Conservation (phyloP, 2,888 invertebrate species). For the Hirtodrosophila histrioides region DNA sequence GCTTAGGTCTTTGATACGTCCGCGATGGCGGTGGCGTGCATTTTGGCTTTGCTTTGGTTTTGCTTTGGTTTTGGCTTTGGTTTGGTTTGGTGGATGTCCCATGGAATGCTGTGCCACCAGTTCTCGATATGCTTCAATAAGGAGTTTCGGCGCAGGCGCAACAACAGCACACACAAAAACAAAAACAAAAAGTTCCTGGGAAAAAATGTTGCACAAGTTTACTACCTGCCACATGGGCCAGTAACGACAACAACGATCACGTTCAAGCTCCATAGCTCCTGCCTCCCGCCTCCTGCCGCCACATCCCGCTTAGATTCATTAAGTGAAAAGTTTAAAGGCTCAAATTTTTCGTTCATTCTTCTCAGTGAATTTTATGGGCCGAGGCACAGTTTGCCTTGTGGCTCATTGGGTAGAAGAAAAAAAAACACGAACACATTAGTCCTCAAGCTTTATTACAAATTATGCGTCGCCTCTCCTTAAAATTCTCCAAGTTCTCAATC, state of each 20-base stretch:
- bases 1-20: slow-evolving; percentile 78
- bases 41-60: slow-evolving; percentile 42
- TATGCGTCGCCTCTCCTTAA: slow-evolving; percentile 66
- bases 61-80: slow-evolving; percentile 19
- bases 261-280: slow-evolving; percentile 32
- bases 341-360: slow-evolving; percentile 75
- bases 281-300: slow-evolving; percentile 14
- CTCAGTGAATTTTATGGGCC: slow-evolving; percentile 64
- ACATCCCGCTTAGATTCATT: slow-evolving; percentile 73
- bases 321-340: slow-evolving; percentile 75
- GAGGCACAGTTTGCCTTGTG: slow-evolving; percentile 26
- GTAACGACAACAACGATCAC: slow-evolving; percentile 47
- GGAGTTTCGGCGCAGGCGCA: slow-evolving; percentile 50
- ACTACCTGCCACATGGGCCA: slow-evolving; percentile 68
- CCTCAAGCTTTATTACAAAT: slow-evolving; percentile 78
- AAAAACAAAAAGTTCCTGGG: slow-evolving; percentile 67
- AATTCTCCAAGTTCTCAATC: slow-evolving; percentile 29
- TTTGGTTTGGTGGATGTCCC: slow-evolving; percentile 75
- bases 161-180: slow-evolving; percentile 32
- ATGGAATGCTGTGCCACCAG: slow-evolving; percentile 76
- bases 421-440: slow-evolving; percentile 63
- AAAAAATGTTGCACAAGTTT: slow-evolving; percentile 78
- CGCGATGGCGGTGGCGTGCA: slow-evolving; percentile 63
- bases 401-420: slow-evolving; percentile 38
- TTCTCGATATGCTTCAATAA: slow-evolving; percentile 69